Evolutionary conservation across 2,888 invertebrate species (phyloP).

Genomic region (Lycaena phlaeas): DNA sequence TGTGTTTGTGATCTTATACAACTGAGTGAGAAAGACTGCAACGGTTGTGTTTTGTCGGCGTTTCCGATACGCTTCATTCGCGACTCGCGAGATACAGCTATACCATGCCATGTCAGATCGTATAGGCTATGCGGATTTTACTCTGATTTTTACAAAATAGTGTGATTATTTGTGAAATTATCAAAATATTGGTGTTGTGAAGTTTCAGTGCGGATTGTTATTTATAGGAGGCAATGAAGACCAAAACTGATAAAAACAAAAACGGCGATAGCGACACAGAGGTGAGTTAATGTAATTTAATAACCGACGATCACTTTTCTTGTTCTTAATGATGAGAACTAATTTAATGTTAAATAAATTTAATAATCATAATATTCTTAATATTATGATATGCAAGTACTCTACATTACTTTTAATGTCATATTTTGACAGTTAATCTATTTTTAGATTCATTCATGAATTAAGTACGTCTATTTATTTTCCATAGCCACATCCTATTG

Average conservation of each 20-base stretch:
- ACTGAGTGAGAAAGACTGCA: slow-evolving; percentile 8
- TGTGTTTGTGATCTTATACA: background rate
- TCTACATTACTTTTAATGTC: slow-evolving; percentile 9
- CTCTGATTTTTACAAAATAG: slow-evolving; percentile 36
- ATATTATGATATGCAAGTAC: too few species aligned
- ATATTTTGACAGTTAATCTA: slow-evolving; percentile 19
- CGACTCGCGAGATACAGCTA: slow-evolving; percentile 29
- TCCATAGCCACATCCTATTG: background rate
- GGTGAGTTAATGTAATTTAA: slow-evolving; percentile 46
- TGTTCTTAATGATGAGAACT: too few species aligned
- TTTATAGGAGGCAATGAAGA: slow-evolving; percentile 73
- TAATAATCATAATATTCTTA: too few species aligned
- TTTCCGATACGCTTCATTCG: slow-evolving; percentile 36
- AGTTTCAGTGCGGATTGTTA: slow-evolving; percentile 49
- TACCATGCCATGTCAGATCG: slow-evolving; percentile 58
- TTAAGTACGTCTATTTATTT: background rate
- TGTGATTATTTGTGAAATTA: slow-evolving; percentile 40
- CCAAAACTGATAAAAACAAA: slow-evolving; percentile 72
- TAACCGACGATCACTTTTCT: too few species aligned
- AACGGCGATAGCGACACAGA: slow-evolving; percentile 70
- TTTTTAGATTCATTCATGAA: slow-evolving; percentile 17
- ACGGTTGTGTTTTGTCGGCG: slow-evolving; percentile 37
- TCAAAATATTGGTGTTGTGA: slow-evolving; percentile 47
- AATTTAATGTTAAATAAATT: too few species aligned
- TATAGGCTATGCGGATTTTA: slow-evolving; percentile 56